Evolutionary conservation across 2,113 vertebrate species (phyloP).

Genomic region (Conger conger): DNA sequence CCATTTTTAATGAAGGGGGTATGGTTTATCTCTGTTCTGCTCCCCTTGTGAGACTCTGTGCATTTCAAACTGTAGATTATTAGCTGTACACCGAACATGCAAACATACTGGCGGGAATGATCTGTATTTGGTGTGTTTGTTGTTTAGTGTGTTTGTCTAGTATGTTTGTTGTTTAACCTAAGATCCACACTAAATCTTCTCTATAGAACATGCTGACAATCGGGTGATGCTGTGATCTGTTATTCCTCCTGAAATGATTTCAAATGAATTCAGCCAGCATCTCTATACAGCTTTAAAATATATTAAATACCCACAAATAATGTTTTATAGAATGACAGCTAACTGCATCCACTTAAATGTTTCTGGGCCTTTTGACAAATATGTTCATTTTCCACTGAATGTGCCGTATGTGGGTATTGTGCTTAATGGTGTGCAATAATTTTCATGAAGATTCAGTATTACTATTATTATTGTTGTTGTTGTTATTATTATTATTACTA

Average conservation of each 20-base stretch:
- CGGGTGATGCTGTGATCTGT: not conserved
- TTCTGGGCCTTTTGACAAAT: too few species aligned
- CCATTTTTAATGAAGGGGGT: slow-evolving; percentile 22
- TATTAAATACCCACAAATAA: too few species aligned
- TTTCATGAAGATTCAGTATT: not conserved
- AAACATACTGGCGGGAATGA: not conserved
- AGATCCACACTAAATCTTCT: not conserved
- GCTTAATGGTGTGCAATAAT: not conserved
- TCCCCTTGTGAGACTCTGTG: not conserved
- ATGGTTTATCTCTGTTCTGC: not conserved
- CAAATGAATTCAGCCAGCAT: not conserved
- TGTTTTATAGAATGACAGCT: too few species aligned
- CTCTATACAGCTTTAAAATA: not conserved
- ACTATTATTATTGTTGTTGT: too few species aligned
- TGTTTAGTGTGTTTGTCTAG: too few species aligned
- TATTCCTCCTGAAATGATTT: not conserved
- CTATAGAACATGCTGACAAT: not conserved
- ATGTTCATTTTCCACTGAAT: too few species aligned
- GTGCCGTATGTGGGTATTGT: not conserved
- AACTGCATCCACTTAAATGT: too few species aligned
- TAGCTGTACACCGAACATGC: slow-evolving; percentile 1
- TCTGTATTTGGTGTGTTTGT: not conserved
- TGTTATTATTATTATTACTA: not conserved
- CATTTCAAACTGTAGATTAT: not conserved
- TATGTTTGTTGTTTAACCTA: not conserved